phyloP scores from a whole-genome alignment of 1,140 invertebrate genomes.

The Bombus ignitus region DNA sequence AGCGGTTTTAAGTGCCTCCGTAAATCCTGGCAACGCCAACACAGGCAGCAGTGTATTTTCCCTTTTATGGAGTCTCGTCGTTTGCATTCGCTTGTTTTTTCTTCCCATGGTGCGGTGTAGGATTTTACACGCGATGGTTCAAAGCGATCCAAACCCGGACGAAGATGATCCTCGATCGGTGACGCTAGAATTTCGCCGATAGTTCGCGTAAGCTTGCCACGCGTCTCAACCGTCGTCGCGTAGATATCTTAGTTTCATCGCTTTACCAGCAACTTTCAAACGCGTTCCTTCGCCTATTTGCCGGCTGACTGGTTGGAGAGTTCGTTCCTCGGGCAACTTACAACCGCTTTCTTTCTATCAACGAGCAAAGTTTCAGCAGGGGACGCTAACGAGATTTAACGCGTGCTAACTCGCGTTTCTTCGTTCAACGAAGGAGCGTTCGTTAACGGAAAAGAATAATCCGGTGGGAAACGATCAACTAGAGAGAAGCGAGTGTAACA shows the following conservation, averaged over 20 bases:
- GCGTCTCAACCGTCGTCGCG: not conserved
- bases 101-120: too few relatives aligned
- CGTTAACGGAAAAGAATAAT: constrained; percentile 7
- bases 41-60: not conserved
- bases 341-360: not conserved
- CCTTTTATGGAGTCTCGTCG: constrained; percentile 3
- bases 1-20: constrained; percentile 14
- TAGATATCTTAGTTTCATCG: not conserved
- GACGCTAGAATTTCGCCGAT: constrained; percentile 9
- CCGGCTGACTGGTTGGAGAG: too few relatives aligned
- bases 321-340: not conserved
- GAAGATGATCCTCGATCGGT: constrained; percentile 24
- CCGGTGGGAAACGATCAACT: not conserved
- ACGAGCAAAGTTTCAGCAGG: not conserved
- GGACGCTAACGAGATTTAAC: not conserved
- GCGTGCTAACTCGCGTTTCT: too few relatives aligned
- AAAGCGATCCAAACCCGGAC: not conserved
- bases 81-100: not conserved
- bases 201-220: not conserved
- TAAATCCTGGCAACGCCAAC: constrained; percentile 12
- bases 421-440: not conserved
- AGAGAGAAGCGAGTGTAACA: not conserved
- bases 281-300: not conserved
- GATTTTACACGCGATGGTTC: constrained; percentile 30
- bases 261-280: not conserved